Evolutionary conservation across 1,140 invertebrate genomes (phyloP), one percentile per base, ranked within the genome.

Genomic region (Latrodectus geometricus): DNA sequence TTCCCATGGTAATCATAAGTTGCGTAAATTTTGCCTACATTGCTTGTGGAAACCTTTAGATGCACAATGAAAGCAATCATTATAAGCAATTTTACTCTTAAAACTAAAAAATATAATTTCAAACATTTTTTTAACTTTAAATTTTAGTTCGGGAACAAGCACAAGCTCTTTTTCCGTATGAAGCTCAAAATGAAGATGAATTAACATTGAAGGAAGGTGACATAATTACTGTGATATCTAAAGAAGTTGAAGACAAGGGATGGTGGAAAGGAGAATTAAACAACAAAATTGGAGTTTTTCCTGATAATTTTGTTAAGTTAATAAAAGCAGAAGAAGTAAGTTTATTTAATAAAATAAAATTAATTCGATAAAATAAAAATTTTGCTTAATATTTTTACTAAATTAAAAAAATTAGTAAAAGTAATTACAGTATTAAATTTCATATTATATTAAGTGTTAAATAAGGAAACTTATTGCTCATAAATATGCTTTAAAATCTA

Each of bases 261-360:
- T 99, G 97, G 98, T 99, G 97, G 97, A 95, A 95, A 91, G 98
- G 98, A 74, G 97, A 99, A 92, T 89, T 98, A 0, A 94, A 95
- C 88, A 97, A 97, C 50, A 94, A 94, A 90, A 91, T 96, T 77
- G 98, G 98, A 0, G 93, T 99, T 3, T 99, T 99, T 91, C 98
- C 98, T 7, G 97, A 99, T 90, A 99, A 99, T 93, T 99, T 99
- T 93, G 96, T 98, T 9, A 94, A 95, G 90, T 87, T 96, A 8
- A 91, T 95, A 85, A 88, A 90, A 56, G 54, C 83, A 8, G 87
- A 90, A 80, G 89, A 89, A n/a, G 83, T 15, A 87, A 79, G 15
- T 50, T n/a, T 15, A 52, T 48, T 70, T 15, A 87, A 73, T 54
- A 35, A 35, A 35, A n/a, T n/a, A n/a, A n/a, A 81, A 87, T 12